Conservation (phyloP, 2,888 invertebrate species). For the Nephrotoma guestfalica region DNA sequence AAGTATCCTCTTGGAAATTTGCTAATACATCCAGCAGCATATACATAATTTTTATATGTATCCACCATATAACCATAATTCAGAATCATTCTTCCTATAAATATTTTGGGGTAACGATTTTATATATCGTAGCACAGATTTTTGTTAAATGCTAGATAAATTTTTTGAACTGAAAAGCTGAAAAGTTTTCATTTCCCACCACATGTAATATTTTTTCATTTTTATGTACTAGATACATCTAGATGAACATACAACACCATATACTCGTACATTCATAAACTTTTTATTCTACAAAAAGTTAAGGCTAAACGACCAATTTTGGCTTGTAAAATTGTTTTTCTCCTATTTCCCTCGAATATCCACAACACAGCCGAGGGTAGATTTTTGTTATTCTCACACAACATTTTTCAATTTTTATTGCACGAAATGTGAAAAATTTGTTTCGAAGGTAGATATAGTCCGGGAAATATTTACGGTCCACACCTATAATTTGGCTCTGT, state of each 20-base stretch:
- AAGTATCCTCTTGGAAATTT: neutral
- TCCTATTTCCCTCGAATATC: neutral
- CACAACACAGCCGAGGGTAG: neutral
- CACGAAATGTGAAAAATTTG: neutral
- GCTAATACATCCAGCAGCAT: neutral
- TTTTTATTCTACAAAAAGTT: neutral
- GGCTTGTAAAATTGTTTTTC: neutral
- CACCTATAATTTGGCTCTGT: neutral
- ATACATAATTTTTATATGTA: neutral
- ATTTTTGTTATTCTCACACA: neutral
- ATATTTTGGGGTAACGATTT: neutral
- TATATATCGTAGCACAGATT: neutral
- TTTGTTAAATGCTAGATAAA: neutral
- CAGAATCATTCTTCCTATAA: neutral
- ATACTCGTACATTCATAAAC: neutral
- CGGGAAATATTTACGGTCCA: neutral
- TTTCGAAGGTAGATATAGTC: neutral
- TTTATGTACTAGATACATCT: neutral
- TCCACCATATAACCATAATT: neutral
- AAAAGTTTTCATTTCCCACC: neutral
- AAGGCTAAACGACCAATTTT: neutral
- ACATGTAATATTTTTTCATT: neutral
- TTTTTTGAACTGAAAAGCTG: neutral
- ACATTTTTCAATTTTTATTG: neutral
- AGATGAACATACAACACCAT: neutral